Base-by-base conservation (phyloP, 1,140 invertebrate genomes). In the Drosophila carrolli region DNA sequence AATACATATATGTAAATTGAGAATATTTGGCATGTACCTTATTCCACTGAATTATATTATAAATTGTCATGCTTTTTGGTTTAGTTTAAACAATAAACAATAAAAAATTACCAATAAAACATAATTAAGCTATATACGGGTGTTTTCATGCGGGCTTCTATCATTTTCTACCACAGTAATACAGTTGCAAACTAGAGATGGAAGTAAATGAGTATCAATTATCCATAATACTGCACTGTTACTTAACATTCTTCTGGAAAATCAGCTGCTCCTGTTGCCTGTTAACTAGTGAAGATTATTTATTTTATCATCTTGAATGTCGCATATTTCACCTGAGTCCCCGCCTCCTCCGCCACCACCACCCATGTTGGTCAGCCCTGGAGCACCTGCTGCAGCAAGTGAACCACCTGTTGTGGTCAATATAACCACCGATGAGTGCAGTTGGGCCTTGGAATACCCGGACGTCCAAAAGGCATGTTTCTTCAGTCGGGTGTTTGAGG, bases 391-490 rank as follows among this genome's bases (percentile, higher is more conserved):
- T 37, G 37, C 9, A 9, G 4, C 40, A 27, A 61, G 27, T 13
- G 47, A 68, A 35, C 46, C 0, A 0, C 9, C 23, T 19, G 5
- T 29, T 19, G 16, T 11, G 8, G n/a, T 58, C 35, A 56, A 53
- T 41, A 19, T 75, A 48, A n/a, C 47, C 10, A 72, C 63, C 11
- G 61, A 79, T 53, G 74, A 92, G 55, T 93, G 91, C 66, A 47
- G 43, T 7, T 94, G 94, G 94, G 92, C 93, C 14, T 57, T 76
- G 40, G 76, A 90, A 5, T 75, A 93, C 51, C 91, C 91, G 0
- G 90, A 94, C 47, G 51, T 94, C 7, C 92, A 86, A 63, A 92
- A 93, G 72, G 93, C 92, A 2, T 94, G 94, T 70, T 82, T 78
- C n/a, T 90, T 92, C 51, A 90, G 91, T 65, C 84, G 86, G 9